Evolutionary conservation across 2,113 vertebrate species (phyloP).

Genomic region (Camelus dromedarius): DNA sequence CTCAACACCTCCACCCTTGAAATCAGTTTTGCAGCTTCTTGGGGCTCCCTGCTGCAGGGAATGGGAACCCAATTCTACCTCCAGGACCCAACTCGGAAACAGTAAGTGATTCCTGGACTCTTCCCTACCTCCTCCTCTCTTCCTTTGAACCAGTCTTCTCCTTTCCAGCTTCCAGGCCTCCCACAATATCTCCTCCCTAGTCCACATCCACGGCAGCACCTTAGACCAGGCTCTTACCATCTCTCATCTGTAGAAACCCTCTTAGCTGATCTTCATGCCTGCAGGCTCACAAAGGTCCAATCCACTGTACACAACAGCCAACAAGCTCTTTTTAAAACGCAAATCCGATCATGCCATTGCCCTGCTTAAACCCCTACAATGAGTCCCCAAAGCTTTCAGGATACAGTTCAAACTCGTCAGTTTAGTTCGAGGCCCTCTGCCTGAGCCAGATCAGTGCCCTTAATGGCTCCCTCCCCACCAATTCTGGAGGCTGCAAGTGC

Average conservation of each 20-base stretch:
- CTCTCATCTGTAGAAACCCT: neutral
- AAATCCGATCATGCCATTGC: constrained; percentile 56
- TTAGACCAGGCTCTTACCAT: neutral
- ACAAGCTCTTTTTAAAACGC: constrained; percentile 71
- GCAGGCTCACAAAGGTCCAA: constrained; percentile 14
- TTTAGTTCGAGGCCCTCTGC: constrained; percentile 46
- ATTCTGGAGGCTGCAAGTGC: constrained; percentile 61
- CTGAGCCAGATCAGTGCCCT: constrained; percentile 73
- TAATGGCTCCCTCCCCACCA: constrained; percentile 67
- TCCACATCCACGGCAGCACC: neutral
- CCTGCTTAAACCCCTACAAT: constrained; percentile 49
- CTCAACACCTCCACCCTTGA: neutral
- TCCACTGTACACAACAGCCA: neutral
- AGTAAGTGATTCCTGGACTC: neutral
- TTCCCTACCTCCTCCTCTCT: neutral
- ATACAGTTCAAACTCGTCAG: constrained; percentile 40
- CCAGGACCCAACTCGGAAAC: neutral
- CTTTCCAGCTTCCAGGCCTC: neutral
- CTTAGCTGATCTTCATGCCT: neutral
- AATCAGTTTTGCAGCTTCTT: neutral
- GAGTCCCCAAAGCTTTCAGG: constrained; percentile 61
- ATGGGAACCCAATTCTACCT: neutral
- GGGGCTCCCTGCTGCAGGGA: too few species aligned
- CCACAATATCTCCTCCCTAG: neutral
- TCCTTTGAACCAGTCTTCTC: neutral